Conservation (phyloP, 2,888 invertebrate genomes). For the Thyatira batis region DNA sequence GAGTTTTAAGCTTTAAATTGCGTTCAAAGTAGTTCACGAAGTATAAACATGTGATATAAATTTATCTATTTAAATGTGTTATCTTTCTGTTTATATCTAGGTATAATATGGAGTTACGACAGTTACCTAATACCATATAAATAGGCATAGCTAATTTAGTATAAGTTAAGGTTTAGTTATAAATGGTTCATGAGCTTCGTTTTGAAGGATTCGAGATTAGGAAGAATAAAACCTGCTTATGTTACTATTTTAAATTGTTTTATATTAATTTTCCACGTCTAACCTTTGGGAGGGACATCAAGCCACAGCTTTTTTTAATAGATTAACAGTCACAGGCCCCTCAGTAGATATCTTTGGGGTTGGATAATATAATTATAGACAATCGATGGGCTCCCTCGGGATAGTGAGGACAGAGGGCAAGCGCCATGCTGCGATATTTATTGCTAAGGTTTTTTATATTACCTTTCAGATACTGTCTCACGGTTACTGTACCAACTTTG, state of each 20-base stretch:
- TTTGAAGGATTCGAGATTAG: too few relatives aligned
- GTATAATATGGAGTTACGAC: too few relatives aligned
- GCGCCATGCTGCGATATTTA: slow-evolving; percentile 65
- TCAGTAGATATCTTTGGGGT: slow-evolving; percentile 36
- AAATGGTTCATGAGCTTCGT: too few relatives aligned
- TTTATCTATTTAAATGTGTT: neutral
- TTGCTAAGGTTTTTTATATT: slow-evolving; percentile 26
- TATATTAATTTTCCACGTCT: neutral
- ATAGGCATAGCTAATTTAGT: too few relatives aligned
- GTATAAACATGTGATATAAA: neutral
- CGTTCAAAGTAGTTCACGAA: neutral
- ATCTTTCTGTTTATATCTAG: too few relatives aligned
- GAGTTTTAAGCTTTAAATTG: neutral
- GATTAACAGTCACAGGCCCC: slow-evolving; percentile 59
- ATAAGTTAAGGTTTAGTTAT: too few relatives aligned
- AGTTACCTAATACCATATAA: too few relatives aligned
- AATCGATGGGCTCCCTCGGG: slow-evolving; percentile 67
- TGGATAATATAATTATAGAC: slow-evolving; percentile 71
- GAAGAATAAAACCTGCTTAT: too few relatives aligned
- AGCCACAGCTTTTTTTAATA: slow-evolving; percentile 53
- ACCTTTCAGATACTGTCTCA: neutral
- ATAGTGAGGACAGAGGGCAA: slow-evolving; percentile 43
- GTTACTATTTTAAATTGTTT: neutral
- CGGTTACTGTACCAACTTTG: too few relatives aligned
- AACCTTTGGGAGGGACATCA: slow-evolving; percentile 31